Evolutionary conservation across 2,797 vertebrate species (phyloP).

Genomic region (Microctenopoma steveboyesi): DNA sequence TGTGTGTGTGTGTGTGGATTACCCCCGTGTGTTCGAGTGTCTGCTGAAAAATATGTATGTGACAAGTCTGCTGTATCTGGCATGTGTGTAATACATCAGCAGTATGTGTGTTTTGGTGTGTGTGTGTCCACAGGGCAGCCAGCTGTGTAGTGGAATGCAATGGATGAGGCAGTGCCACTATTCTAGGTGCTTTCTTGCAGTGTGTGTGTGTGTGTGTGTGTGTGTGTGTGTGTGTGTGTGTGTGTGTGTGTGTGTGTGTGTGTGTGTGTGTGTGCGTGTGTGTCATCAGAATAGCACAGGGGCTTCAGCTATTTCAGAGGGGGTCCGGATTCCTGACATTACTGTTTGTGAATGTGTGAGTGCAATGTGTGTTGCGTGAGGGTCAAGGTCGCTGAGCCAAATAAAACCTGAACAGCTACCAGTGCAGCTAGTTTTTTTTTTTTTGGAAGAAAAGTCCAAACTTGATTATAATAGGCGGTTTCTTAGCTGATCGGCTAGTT

Average conservation of each 20-base stretch:
- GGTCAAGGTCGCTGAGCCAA: constrained; percentile 41
- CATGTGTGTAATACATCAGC: constrained; percentile 27
- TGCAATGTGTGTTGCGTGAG: constrained; percentile 30
- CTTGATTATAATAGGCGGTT: not conserved
- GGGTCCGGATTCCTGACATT: constrained; percentile 66
- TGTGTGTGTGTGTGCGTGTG: constrained; percentile 28
- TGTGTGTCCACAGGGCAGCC: constrained; percentile 38
- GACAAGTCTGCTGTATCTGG: constrained; percentile 18
- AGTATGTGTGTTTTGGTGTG: constrained; percentile 8
- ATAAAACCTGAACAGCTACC: constrained; percentile 28
- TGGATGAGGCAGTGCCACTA: constrained; percentile 63
- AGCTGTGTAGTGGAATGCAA: constrained; percentile 67
- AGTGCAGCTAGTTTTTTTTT: not conserved
- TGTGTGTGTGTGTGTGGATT: constrained; percentile 27
- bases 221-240: constrained; percentile 50
- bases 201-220: constrained; percentile 36
- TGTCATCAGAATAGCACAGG: constrained; percentile 53
- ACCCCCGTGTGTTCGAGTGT: constrained; percentile 8
- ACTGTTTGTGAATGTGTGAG: constrained; percentile 14
- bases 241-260: constrained; percentile 28
- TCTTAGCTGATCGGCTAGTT: not conserved
- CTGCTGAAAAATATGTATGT: constrained; percentile 13
- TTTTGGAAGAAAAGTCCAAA: not conserved
- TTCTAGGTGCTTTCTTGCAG: constrained; percentile 60
- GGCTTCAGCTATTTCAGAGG: constrained; percentile 69